These are phyloP conservation scores for Zaprionus nigranus DNA, from an alignment of 1,140 invertebrate genomes.

Conservation along the genomic window DNA sequence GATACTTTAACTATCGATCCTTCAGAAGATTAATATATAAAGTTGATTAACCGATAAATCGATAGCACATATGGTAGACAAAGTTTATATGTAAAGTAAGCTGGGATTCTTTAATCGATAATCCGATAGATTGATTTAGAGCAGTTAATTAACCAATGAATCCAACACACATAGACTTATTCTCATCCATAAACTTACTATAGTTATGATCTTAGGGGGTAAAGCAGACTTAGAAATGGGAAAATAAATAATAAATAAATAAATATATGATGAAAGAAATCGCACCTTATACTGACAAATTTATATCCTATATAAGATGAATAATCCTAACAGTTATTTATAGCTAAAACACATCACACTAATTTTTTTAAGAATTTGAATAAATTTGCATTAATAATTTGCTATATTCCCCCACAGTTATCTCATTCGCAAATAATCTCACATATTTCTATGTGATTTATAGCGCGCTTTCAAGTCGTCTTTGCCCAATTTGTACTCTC, in stretches of 20 bases:
- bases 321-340: neutral
- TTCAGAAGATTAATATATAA: no score
- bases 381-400: neutral
- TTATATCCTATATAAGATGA: neutral
- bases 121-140: no score
- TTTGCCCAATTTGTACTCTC: neutral
- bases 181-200: no score
- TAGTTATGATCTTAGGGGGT: neutral
- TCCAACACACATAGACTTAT: no score
- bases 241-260: no score
- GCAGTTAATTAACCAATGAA: no score
- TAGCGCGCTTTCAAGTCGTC: constrained; percentile 33
- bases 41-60: no score
- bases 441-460: neutral
- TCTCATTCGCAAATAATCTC: neutral
- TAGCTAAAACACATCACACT: neutral
- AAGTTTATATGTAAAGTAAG: no score
- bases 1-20: no score
- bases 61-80: no score
- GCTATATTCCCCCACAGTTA: neutral
- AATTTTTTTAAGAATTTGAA: neutral
- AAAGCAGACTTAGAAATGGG: neutral
- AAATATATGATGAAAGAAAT: neutral
- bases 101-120: no score
- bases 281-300: no score